Percentiles rank a stretch among this genome's conserved stretches.
These are phyloP conservation scores for Diadumene lineata DNA, from an alignment of 92 coral and sea anemone genomes.

Conservation along the genomic window DNA sequence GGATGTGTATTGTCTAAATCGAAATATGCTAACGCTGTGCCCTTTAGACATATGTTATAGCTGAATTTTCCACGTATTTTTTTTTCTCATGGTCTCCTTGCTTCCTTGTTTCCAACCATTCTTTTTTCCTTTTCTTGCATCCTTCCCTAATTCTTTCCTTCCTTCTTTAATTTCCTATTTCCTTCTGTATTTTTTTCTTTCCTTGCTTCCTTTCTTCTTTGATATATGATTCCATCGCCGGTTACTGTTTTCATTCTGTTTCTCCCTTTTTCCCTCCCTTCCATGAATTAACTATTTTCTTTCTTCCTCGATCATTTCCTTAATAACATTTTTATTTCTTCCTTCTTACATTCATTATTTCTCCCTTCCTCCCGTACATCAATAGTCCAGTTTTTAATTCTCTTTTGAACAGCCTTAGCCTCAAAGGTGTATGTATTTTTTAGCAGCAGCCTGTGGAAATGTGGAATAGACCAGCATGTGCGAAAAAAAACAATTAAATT, in stretches of 20 bases:
- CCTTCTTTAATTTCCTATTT: neutral
- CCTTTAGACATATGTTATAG: neutral
- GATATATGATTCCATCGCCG: neutral
- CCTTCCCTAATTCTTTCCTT: neutral
- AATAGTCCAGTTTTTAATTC: too few relatives aligned
- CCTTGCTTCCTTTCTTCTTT: constrained; percentile 4
- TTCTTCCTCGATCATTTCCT: too few relatives aligned
- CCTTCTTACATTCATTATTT: neutral
- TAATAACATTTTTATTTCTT: too few relatives aligned
- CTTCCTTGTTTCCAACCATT: neutral
- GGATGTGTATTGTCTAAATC: neutral
- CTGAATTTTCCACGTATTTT: too few relatives aligned
- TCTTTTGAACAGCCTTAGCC: too few relatives aligned
- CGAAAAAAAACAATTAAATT: too few relatives aligned
- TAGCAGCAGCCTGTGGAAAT: too few relatives aligned
- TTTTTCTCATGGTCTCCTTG: too few relatives aligned
- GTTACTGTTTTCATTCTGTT: neutral
- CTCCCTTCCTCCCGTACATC: too few relatives aligned
- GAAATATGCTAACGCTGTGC: neutral
- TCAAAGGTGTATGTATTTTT: too few relatives aligned
- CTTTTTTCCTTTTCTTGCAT: neutral
- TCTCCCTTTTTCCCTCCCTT: neutral
- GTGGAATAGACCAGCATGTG: too few relatives aligned
- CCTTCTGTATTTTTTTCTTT: neutral
- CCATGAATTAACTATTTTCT: neutral